These are phyloP conservation scores for Phalacrocorax aristotelis DNA, from an alignment of 2,113 vertebrate genomes.

Conservation along the genomic window DNA sequence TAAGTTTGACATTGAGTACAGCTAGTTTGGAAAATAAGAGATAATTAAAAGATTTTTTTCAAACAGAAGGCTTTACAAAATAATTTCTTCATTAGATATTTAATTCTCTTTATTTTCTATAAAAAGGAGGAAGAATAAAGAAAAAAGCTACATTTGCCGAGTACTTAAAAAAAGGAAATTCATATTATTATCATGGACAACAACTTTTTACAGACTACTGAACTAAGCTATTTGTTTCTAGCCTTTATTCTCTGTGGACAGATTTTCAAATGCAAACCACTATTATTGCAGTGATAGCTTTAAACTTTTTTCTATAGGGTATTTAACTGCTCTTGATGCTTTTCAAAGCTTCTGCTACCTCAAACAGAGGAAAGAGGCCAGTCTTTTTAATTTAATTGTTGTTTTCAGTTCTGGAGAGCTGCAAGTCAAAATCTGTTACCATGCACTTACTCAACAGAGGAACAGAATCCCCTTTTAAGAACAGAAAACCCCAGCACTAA, in stretches of 20 bases:
- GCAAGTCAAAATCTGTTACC: background rate
- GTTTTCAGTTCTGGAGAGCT: background rate
- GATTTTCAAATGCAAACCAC: background rate
- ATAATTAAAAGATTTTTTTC: background rate
- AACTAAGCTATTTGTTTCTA: background rate
- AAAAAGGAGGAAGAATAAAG: background rate
- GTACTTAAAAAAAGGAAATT: background rate
- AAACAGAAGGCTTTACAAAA: background rate
- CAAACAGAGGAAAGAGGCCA: background rate
- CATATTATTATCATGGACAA: accelerated
- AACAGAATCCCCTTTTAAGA: background rate
- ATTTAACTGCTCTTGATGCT: background rate
- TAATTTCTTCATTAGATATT: background rate
- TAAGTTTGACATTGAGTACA: background rate
- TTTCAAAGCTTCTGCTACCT: background rate
- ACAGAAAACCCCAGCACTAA: background rate
- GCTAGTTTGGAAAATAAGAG: background rate
- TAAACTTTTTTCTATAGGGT: background rate
- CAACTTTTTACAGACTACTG: background rate
- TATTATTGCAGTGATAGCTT: background rate
- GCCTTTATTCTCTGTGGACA: background rate
- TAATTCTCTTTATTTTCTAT: background rate
- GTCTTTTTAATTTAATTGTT: background rate
- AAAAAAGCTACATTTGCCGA: background rate
- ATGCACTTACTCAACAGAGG: background rate